These are phyloP conservation scores for Junco hyemalis DNA, from an alignment of 2,113 vertebrate species.

Conservation along the genomic window DNA sequence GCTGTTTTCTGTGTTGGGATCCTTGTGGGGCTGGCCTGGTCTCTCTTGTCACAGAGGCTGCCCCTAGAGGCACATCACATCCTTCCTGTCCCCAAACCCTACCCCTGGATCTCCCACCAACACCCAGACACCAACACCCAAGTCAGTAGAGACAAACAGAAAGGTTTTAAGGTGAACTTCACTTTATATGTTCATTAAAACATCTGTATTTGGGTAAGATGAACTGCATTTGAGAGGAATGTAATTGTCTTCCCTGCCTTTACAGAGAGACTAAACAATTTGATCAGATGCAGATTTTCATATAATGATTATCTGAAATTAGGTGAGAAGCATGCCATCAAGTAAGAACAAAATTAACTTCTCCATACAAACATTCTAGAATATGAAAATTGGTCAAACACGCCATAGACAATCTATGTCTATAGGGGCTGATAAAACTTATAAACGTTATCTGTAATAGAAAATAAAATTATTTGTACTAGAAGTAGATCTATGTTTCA, in stretches of 20 bases:
- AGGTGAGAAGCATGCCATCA: fast-evolving
- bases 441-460: background rate
- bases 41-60: background rate
- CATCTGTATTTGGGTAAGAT: background rate
- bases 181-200: background rate
- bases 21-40: background rate
- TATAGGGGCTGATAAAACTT: background rate
- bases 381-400: background rate
- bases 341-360: background rate
- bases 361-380: background rate
- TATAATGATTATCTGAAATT: background rate
- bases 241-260: background rate
- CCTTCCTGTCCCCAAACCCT: fast-evolving
- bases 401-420: too few species aligned
- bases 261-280: background rate
- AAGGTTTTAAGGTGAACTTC: background rate
- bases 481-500: background rate
- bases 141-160: background rate
- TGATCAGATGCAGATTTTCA: background rate
- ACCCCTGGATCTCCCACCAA: fast-evolving
- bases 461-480: background rate
- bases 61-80: background rate
- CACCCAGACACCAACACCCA: background rate
- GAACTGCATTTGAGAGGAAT: background rate
- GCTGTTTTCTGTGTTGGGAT: background rate